Evolutionary conservation across 1,140 invertebrate species (phyloP).

Genomic region (Brachionus sp.): DNA sequence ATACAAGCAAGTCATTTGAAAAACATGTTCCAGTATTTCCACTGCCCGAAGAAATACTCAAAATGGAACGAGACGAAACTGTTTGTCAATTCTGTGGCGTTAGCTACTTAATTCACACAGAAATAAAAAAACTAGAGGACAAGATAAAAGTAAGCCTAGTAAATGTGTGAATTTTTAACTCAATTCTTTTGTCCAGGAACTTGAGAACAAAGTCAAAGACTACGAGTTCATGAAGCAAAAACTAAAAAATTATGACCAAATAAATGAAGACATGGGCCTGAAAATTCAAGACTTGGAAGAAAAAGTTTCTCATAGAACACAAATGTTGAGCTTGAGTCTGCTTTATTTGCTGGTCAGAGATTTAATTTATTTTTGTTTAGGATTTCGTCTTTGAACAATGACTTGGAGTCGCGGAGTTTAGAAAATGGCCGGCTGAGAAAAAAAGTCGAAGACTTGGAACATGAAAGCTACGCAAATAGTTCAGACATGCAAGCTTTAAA

Average conservation of each 20-base stretch:
- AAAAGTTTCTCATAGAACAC: not conserved
- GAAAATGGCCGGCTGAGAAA: not conserved
- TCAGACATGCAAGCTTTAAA: not conserved
- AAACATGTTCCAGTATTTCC: slow-evolving; percentile 54
- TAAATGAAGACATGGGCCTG: not conserved
- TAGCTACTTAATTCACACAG: slow-evolving; percentile 58
- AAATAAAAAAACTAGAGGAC: slow-evolving; percentile 57
- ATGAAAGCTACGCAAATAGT: not conserved
- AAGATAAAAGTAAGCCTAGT: slow-evolving; percentile 46
- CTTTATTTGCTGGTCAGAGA: not conserved
- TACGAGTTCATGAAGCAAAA: not conserved
- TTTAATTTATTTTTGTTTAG: not conserved
- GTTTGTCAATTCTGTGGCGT: slow-evolving; percentile 59
- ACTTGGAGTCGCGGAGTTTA: not conserved
- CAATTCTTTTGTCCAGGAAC: slow-evolving; percentile 8
- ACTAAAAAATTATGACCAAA: not conserved
- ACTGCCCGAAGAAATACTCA: slow-evolving; percentile 54
- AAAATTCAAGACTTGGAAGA: slow-evolving; percentile 8
- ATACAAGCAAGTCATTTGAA: slow-evolving; percentile 48
- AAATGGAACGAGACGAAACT: slow-evolving; percentile 55
- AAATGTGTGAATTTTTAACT: not conserved
- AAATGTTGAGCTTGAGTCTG: not conserved
- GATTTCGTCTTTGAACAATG: slow-evolving; percentile 35
- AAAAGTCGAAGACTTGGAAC: not conserved
- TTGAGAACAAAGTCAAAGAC: not conserved